These are phyloP conservation scores for Neotoma lepida DNA, from an alignment of 2,113 vertebrate species.

Conservation along the genomic window DNA sequence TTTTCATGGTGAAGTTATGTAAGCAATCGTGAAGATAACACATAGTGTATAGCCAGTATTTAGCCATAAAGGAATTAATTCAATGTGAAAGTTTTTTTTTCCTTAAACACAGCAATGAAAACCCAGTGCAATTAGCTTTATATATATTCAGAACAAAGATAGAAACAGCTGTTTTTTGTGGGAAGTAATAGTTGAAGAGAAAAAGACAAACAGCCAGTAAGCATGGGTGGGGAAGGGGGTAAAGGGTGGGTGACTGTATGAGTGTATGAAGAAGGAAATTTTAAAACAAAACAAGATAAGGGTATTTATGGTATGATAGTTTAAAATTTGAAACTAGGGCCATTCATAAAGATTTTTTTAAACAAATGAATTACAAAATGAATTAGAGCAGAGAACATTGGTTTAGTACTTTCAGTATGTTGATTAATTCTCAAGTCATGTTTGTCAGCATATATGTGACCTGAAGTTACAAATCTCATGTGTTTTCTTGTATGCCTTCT, in stretches of 20 bases:
- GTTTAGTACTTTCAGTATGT: background rate
- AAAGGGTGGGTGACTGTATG: background rate
- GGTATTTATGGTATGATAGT: background rate
- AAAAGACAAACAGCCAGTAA: background rate
- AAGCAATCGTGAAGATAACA: constrained; percentile 9
- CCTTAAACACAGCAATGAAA: constrained; percentile 36
- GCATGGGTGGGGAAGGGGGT: background rate
- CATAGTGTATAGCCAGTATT: background rate
- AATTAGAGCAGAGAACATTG: background rate
- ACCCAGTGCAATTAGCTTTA: background rate
- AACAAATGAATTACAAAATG: background rate
- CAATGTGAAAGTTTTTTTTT: background rate
- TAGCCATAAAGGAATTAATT: background rate
- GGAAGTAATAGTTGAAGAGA: constrained; percentile 33
- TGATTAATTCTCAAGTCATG: constrained; percentile 14
- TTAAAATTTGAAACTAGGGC: constrained; percentile 14
- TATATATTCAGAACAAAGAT: constrained; percentile 28
- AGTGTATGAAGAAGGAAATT: background rate
- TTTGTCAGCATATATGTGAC: background rate
- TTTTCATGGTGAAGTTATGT: background rate
- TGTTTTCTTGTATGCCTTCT: background rate
- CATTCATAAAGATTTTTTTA: constrained; percentile 48
- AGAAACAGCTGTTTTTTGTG: background rate
- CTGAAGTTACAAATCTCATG: constrained; percentile 18
- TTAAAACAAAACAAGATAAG: constrained; percentile 17